Evolutionary conservation across 2,888 invertebrate species (phyloP).

Genomic region (Sicus ferrugineus): DNA sequence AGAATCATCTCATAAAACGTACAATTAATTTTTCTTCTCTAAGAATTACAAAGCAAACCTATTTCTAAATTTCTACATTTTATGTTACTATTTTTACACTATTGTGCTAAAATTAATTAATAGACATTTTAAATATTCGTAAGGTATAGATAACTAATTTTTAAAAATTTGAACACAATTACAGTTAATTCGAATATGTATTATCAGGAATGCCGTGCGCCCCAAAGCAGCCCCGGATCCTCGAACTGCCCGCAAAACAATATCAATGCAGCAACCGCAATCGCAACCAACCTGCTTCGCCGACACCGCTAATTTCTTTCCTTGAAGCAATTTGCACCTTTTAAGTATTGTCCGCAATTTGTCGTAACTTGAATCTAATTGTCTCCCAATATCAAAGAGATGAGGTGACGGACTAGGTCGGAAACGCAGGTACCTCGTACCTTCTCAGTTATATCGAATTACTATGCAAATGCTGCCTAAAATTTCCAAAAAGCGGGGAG

Average conservation of each 20-base stretch:
- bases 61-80: too few species aligned
- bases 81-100: too few species aligned
- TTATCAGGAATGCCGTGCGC: too few species aligned
- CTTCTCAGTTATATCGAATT: slow-evolving; percentile 53
- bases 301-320: slow-evolving; percentile 19
- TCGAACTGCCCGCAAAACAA: slow-evolving; percentile 15
- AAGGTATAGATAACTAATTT: too few species aligned
- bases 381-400: slow-evolving; percentile 18
- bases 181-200: too few species aligned
- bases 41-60: too few species aligned
- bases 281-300: slow-evolving; percentile 16
- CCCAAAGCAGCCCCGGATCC: too few species aligned
- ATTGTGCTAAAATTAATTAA: too few species aligned
- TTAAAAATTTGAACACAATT: too few species aligned
- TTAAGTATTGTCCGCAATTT: neutral
- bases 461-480: slow-evolving; percentile 46
- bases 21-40: too few species aligned
- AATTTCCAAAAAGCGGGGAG: slow-evolving; percentile 18
- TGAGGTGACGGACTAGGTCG: slow-evolving; percentile 29
- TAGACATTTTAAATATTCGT: too few species aligned
- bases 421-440: slow-evolving; percentile 42
- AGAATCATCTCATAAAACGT: too few species aligned
- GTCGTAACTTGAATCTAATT: slow-evolving; percentile 12
- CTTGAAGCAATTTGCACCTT: slow-evolving; percentile 32
- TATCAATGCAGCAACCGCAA: slow-evolving; percentile 23